Evolutionary conservation across 1,140 invertebrate species (phyloP).

Genomic region (Leptonema lineaticorne): DNA sequence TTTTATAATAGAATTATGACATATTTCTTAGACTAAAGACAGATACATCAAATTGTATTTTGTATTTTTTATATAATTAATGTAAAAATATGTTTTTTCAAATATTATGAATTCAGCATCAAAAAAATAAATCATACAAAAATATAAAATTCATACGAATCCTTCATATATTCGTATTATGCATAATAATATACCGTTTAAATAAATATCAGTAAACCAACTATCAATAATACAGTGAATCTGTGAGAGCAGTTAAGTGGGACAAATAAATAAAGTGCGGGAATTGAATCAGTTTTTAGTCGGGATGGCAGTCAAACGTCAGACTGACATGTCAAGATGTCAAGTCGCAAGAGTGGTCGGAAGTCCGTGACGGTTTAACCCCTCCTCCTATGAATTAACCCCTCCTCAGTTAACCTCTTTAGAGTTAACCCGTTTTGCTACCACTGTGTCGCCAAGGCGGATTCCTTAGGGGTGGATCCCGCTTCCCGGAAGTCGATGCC

Average conservation of each 20-base stretch:
- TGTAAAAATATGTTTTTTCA: too few species aligned
- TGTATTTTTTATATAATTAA: too few species aligned
- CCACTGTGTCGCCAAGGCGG: too few species aligned
- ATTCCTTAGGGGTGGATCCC: background rate
- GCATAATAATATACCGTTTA: background rate
- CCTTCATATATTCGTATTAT: background rate
- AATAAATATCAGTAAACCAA: background rate
- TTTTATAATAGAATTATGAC: too few species aligned
- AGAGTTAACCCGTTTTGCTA: background rate
- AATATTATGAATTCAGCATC: too few species aligned
- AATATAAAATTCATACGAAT: background rate
- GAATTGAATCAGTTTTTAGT: conserved; percentile 1
- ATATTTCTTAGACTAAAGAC: too few species aligned
- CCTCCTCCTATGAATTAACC: background rate
- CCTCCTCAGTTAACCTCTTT: background rate
- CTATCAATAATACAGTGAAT: background rate
- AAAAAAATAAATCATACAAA: too few species aligned
- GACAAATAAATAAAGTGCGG: background rate
- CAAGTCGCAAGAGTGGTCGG: background rate
- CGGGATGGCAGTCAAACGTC: conserved; percentile 13
- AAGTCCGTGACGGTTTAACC: conserved; percentile 11
- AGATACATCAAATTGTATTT: too few species aligned
- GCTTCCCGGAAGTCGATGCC: background rate
- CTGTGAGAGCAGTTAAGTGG: background rate
- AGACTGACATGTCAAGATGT: conserved; percentile 8